These are phyloP conservation scores for Nanorana parkeri DNA, from an alignment of 2,113 vertebrate species.

Conservation along the genomic window DNA sequence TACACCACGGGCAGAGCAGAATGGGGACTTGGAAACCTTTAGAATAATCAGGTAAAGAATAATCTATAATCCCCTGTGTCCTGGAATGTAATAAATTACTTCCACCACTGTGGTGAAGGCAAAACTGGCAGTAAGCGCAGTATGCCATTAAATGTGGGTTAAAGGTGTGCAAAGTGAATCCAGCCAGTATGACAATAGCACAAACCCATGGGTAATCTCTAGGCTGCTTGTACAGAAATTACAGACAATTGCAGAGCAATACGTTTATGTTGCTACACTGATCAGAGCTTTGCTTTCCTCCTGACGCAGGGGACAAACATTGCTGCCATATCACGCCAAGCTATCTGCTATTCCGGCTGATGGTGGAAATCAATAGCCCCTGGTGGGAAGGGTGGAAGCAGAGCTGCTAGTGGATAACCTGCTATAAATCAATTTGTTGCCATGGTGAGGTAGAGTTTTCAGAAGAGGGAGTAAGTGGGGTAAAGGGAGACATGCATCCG, in stretches of 20 bases:
- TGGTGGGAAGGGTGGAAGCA: constrained; percentile 39
- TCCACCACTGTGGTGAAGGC: not conserved
- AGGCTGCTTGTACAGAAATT: not conserved
- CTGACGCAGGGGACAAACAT: constrained; percentile 24
- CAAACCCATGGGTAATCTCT: not conserved
- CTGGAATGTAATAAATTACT: not conserved
- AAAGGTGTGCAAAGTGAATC: not conserved
- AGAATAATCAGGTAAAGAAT: not conserved
- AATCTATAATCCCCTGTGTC: not conserved
- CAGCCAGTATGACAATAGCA: not conserved
- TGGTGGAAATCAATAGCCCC: not conserved
- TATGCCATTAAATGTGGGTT: not conserved
- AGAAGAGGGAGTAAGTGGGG: not conserved
- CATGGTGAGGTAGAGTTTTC: constrained; percentile 23
- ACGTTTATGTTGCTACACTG: constrained; percentile 2
- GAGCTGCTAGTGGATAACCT: constrained; percentile 40
- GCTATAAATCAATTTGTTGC: constrained; percentile 55
- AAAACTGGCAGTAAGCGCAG: not conserved
- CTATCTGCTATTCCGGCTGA: constrained; percentile 46
- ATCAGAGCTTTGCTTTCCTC: constrained; percentile 4
- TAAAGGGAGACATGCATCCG: not conserved
- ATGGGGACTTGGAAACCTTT: too few relatives aligned
- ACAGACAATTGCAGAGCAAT: not conserved
- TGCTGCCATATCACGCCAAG: constrained; percentile 39
- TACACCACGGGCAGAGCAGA: not conserved